Evolutionary conservation across 2,113 vertebrate species (phyloP).

Genomic region (Mus musculus): DNA sequence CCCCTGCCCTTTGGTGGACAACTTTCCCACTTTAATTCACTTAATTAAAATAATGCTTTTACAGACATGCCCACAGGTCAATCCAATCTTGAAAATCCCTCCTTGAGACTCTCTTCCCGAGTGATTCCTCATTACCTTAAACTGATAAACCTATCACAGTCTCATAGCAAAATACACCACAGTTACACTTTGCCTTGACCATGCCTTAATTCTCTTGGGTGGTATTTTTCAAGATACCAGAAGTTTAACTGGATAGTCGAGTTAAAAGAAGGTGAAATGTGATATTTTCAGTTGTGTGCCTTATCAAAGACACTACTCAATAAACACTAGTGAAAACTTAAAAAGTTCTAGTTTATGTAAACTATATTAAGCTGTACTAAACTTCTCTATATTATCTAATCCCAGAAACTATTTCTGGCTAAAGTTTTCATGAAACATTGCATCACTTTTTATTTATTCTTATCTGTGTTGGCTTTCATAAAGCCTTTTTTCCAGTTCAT

Average conservation of each 20-base stretch:
- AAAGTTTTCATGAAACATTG: background rate
- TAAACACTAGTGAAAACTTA: conserved; percentile 24
- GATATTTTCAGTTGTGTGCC: background rate
- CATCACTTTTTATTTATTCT: conserved; percentile 4
- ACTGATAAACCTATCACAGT: background rate
- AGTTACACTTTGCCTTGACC: background rate
- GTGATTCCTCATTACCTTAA: background rate
- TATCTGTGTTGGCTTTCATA: conserved; percentile 47
- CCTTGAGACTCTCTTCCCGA: background rate
- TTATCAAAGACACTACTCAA: conserved; percentile 24
- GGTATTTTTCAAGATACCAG: background rate
- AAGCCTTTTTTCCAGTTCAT: conserved; percentile 46
- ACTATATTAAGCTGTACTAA: conserved; percentile 14
- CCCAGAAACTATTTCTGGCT: conserved; percentile 33
- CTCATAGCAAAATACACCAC: background rate
- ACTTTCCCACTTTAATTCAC: background rate
- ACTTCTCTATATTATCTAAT: conserved; percentile 15
- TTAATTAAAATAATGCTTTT: background rate
- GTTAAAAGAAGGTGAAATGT: background rate
- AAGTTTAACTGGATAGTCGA: background rate
- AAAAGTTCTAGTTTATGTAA: background rate
- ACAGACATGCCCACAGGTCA: background rate
- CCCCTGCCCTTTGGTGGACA: background rate
- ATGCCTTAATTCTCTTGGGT: background rate
- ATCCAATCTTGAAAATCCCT: too few relatives aligned